Evolutionary conservation across 2,113 vertebrate genomes (phyloP).

Genomic region (Porphyrio hochstetteri): DNA sequence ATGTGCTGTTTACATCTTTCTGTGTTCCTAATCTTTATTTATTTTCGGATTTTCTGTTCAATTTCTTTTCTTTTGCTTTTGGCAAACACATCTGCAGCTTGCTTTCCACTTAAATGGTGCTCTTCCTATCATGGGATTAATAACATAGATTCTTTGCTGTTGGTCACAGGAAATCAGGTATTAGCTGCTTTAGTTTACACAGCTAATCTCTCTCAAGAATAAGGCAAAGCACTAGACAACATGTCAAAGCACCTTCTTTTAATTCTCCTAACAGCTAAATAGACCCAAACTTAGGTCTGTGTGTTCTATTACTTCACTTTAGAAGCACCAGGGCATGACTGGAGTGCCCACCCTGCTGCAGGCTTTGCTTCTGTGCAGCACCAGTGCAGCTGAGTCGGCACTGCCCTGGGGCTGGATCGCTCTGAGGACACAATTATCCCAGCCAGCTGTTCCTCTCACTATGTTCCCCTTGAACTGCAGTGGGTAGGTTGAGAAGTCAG

Average conservation of each 20-base stretch:
- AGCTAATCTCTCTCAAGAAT: background rate
- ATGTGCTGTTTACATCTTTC: background rate
- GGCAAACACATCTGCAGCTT: background rate
- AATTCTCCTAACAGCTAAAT: background rate
- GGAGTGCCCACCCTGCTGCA: background rate
- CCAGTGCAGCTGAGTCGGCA: background rate
- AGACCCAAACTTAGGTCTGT: background rate
- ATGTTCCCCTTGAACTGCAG: fast-evolving
- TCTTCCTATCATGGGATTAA: background rate
- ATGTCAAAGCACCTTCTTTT: background rate
- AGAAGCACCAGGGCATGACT: background rate
- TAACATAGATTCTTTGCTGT: background rate
- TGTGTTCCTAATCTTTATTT: background rate
- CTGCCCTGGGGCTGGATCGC: background rate
- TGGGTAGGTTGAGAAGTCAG: fast-evolving
- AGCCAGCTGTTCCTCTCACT: background rate
- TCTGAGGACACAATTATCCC: background rate
- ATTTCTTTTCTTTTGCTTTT: background rate
- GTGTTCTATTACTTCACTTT: background rate
- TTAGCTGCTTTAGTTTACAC: background rate
- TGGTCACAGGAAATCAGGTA: background rate
- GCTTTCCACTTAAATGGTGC: background rate
- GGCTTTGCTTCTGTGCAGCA: background rate
- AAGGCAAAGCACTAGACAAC: background rate
- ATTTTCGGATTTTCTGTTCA: background rate